phyloP scores from a whole-genome alignment of 1,140 invertebrate genomes.

The Lepeophtheirus salmonis region DNA sequence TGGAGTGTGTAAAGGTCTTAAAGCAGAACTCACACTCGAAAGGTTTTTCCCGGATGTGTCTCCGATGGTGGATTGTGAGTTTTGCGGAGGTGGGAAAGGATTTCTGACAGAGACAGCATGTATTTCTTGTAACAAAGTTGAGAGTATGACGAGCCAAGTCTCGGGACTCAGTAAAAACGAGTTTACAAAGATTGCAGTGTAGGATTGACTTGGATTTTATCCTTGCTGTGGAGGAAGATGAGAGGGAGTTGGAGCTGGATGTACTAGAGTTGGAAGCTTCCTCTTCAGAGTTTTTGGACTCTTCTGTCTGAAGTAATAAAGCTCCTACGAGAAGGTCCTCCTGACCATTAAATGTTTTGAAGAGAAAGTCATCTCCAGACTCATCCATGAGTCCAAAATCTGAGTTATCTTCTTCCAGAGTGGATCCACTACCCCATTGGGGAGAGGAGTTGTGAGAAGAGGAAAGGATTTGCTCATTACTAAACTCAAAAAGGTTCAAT shows the following conservation, averaged over 20 bases:
- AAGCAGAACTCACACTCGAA: slow-evolving; percentile 33
- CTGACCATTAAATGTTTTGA: no score
- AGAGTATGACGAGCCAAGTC: background rate
- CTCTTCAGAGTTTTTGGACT: background rate
- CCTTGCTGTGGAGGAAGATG: no score
- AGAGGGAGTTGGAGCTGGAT: no score
- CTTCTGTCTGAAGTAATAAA: no score
- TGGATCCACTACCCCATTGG: no score
- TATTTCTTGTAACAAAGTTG: slow-evolving; percentile 4
- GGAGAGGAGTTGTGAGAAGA: background rate
- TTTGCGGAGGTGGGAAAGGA: slow-evolving; percentile 14
- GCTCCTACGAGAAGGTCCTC: background rate
- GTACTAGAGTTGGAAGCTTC: background rate
- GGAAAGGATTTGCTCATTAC: background rate
- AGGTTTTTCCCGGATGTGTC: slow-evolving; percentile 24
- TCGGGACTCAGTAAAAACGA: slow-evolving; percentile 1
- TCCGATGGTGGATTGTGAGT: slow-evolving; percentile 13
- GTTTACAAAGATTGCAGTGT: slow-evolving; percentile 9
- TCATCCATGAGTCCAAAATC: background rate
- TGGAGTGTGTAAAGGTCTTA: slow-evolving; percentile 24
- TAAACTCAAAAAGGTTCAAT: background rate
- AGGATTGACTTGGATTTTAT: background rate
- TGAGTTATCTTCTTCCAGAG: background rate
- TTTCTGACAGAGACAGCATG: slow-evolving; percentile 16
- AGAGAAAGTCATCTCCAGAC: no score